Conservation (phyloP, 37 sponge, comb jelly and placozoan species). For the Halichondria panicea region DNA sequence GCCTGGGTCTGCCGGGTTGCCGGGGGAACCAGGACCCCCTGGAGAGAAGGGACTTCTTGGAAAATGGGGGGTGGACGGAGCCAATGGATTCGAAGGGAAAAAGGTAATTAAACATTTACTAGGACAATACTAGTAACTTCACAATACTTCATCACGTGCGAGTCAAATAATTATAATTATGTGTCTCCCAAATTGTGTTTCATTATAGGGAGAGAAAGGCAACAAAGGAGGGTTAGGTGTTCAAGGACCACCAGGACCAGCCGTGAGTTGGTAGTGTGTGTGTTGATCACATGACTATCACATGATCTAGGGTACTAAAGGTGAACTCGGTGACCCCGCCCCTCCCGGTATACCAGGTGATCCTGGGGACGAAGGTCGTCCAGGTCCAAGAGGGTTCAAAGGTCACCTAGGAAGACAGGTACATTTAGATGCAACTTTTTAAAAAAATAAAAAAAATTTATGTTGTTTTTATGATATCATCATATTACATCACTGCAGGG, state of each 20-base stretch:
- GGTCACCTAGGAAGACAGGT: constrained; percentile 33
- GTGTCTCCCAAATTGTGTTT: background rate
- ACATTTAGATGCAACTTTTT: too few relatives aligned
- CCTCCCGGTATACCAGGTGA: constrained; percentile 13
- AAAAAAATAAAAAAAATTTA: too few relatives aligned
- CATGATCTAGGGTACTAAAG: background rate
- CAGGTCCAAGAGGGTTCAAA: constrained; percentile 2
- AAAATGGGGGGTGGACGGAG: background rate
- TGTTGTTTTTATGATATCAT: too few relatives aligned
- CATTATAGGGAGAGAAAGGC: constrained; percentile 11
- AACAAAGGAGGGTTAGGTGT: constrained; percentile 1
- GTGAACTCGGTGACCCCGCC: constrained; percentile 30
- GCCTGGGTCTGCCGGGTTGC: background rate
- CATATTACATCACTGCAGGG: too few relatives aligned
- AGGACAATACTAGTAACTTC: too few relatives aligned
- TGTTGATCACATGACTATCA: background rate
- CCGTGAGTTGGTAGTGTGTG: background rate
- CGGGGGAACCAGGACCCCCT: background rate
- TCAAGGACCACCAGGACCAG: constrained; percentile 15
- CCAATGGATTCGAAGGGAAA: background rate
- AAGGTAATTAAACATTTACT: too few relatives aligned
- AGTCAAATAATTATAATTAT: too few relatives aligned
- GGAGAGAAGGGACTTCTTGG: constrained; percentile 17
- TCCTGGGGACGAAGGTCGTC: constrained; percentile 13
- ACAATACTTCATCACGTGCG: too few relatives aligned